phyloP scores from a whole-genome alignment of 1,140 invertebrate species.

The Drosophila watanabei region DNA sequence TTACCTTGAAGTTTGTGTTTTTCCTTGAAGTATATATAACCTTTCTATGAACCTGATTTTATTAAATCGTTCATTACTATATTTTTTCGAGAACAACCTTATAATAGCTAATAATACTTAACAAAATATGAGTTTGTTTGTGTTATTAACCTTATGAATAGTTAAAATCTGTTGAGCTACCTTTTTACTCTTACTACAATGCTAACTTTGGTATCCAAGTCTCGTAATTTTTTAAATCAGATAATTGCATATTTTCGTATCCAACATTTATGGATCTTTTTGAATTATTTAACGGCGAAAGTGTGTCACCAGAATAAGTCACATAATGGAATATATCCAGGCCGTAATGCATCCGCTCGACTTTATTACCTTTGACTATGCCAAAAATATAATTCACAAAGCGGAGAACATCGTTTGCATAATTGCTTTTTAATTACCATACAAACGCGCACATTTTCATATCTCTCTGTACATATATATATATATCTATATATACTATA shows the following conservation, averaged over 20 bases:
- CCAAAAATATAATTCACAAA: conserved; percentile 37
- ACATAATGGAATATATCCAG: conserved; percentile 9
- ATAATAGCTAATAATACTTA: background rate
- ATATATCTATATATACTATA: conserved; percentile 4
- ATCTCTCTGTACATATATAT: conserved; percentile 4
- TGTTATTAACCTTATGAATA: background rate
- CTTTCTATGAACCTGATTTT: background rate
- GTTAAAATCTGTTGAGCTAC: background rate
- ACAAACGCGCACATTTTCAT: conserved; percentile 2
- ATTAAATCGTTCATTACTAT: background rate
- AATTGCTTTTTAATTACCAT: conserved; percentile 76
- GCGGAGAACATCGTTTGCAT: conserved; percentile 56
- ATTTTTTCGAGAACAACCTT: background rate
- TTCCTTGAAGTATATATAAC: background rate
- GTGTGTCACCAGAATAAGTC: background rate
- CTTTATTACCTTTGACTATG: conserved; percentile 30
- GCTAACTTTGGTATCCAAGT: background rate
- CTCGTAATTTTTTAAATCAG: background rate
- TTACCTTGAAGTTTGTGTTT: background rate
- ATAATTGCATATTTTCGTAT: background rate
- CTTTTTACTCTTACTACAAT: background rate
- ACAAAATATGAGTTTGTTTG: background rate
- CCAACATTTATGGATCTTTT: background rate
- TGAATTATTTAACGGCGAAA: background rate
- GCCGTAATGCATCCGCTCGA: conserved; percentile 1